phyloP scores from a whole-genome alignment of 2,888 invertebrate species.

The Acronicta aceris region DNA sequence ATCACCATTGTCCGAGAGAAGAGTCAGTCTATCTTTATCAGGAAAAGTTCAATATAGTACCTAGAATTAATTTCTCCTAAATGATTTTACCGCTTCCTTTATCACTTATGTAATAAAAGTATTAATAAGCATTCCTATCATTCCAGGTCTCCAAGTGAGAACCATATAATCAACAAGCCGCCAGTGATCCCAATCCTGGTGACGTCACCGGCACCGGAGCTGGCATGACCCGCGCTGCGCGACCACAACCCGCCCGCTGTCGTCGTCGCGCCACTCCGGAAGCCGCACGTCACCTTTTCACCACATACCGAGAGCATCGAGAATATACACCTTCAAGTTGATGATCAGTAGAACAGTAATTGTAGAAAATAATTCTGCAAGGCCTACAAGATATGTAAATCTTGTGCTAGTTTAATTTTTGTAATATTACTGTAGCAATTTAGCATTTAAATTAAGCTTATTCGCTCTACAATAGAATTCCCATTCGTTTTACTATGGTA shows the following conservation, averaged over 20 bases:
- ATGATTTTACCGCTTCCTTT: too few species aligned
- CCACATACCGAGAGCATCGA: constrained; percentile 60
- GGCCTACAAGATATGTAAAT: neutral
- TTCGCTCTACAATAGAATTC: neutral
- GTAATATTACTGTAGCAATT: neutral
- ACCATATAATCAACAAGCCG: constrained; percentile 65
- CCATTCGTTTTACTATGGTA: neutral
- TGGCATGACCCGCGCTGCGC: constrained; percentile 69
- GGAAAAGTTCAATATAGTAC: too few species aligned
- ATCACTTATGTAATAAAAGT: neutral
- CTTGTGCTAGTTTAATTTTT: neutral
- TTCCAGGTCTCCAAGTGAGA: constrained; percentile 80
- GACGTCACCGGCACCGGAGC: constrained; percentile 79
- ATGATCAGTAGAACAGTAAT: constrained; percentile 46
- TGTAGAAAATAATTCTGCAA: constrained; percentile 20
- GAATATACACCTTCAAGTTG: constrained; percentile 55
- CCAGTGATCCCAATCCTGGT: constrained; percentile 83
- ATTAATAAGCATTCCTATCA: constrained; percentile 4
- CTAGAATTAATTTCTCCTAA: too few species aligned
- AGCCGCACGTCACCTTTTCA: constrained; percentile 64
- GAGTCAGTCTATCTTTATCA: too few species aligned
- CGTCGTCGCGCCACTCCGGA: constrained; percentile 32
- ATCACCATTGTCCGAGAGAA: too few species aligned
- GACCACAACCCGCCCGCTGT: constrained; percentile 43
- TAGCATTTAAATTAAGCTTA: neutral